Conservation (phyloP, 2,888 invertebrate genomes). For the Erynnis tages region DNA sequence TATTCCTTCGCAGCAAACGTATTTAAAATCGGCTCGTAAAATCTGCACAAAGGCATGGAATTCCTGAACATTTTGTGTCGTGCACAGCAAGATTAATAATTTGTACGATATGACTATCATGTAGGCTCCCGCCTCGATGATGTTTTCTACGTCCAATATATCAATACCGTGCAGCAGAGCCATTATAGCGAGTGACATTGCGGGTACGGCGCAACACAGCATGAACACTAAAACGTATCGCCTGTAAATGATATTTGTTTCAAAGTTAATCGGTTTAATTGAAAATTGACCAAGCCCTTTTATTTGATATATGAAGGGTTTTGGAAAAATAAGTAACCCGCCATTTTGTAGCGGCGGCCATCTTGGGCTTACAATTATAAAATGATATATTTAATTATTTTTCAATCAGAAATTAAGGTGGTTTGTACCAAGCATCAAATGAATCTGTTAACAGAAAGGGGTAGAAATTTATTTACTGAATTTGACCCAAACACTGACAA, state of each 20-base stretch:
- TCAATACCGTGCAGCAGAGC: conserved; percentile 40
- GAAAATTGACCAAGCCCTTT: too few species aligned
- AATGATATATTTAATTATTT: too few species aligned
- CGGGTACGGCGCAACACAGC: conserved; percentile 29
- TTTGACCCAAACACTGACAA: too few species aligned
- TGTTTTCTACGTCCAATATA: conserved; percentile 39
- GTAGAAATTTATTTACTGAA: too few species aligned
- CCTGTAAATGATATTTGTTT: conserved; percentile 43
- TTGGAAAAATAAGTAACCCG: too few species aligned
- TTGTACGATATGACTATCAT: conserved; percentile 46
- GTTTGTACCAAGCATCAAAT: too few species aligned
- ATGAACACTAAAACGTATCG: conserved; percentile 35
- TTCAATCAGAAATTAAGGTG: too few species aligned
- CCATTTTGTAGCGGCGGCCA: too few species aligned
- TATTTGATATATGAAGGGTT: too few species aligned
- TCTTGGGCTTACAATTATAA: too few species aligned
- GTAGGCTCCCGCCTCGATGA: conserved; percentile 53
- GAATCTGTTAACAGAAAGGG: too few species aligned
- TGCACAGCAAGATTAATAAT: conserved; percentile 44
- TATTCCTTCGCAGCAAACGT: conserved; percentile 44
- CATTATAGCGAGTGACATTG: conserved; percentile 28
- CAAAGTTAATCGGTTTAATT: too few species aligned
- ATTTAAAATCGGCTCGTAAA: conserved; percentile 51
- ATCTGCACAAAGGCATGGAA: conserved; percentile 44
- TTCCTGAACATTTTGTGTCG: conserved; percentile 42